These are phyloP conservation scores for Trachelus tabidus DNA, from an alignment of 2,888 invertebrate species.

Conservation along the genomic window DNA sequence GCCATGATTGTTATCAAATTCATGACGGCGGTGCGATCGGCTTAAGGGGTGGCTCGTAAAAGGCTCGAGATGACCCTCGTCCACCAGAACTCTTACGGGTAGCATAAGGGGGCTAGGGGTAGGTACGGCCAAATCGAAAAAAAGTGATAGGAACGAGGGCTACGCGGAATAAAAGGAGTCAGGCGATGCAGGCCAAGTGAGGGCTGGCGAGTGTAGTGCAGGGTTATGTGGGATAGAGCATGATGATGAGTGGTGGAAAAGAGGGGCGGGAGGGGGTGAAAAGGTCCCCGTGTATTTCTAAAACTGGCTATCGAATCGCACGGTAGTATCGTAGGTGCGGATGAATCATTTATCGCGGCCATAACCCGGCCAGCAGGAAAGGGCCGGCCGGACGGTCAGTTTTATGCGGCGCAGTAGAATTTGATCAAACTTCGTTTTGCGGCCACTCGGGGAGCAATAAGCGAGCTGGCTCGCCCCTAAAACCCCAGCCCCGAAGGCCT, in stretches of 20 bases:
- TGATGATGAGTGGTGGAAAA: background rate
- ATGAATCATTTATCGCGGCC: constrained; percentile 66
- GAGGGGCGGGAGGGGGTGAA: background rate
- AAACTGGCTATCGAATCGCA: constrained; percentile 37
- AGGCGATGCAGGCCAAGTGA: background rate
- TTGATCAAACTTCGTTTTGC: constrained; percentile 67
- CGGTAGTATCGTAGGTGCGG: constrained; percentile 47
- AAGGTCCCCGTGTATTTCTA: constrained; percentile 14
- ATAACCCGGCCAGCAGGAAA: constrained; percentile 49
- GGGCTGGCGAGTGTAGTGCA: background rate
- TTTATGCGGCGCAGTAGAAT: constrained; percentile 66
- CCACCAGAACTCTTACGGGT: background rate
- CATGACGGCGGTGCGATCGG: background rate
- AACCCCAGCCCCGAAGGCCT: constrained; percentile 48
- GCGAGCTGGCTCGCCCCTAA: constrained; percentile 46
- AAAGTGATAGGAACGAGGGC: background rate
- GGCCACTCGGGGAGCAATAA: constrained; percentile 67
- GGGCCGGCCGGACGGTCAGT: constrained; percentile 56
- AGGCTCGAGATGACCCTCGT: background rate
- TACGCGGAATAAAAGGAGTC: background rate
- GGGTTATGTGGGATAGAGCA: background rate
- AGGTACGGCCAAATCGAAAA: background rate
- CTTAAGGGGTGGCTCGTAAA: background rate
- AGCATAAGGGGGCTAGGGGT: background rate
- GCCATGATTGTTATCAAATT: background rate